Conservation (phyloP, 2,113 vertebrate species). For the Planiliza haematocheilus region DNA sequence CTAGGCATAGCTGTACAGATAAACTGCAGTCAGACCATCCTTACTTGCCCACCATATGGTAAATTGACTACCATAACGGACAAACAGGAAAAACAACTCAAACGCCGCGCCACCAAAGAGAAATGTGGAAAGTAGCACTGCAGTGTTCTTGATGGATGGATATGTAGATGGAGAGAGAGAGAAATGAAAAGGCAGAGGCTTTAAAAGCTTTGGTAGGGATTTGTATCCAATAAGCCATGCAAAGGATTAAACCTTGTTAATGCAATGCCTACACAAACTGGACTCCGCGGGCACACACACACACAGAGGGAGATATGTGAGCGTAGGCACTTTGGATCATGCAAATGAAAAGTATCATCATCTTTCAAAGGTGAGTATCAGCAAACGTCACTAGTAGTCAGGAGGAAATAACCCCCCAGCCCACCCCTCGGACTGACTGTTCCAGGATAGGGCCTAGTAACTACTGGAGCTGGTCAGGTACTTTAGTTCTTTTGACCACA, state of each 20-base stretch:
- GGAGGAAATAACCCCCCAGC: too few species aligned
- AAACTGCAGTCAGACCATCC: too few species aligned
- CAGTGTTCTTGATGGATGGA: conserved; percentile 8
- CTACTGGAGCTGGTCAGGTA: conserved; percentile 14
- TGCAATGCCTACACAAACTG: conserved; percentile 75
- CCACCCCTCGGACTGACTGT: conserved; percentile 19
- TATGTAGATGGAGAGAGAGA: conserved; percentile 20
- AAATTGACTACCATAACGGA: neutral
- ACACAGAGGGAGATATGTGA: conserved; percentile 5
- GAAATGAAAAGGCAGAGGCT: conserved; percentile 77
- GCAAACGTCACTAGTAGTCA: neutral
- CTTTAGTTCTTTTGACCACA: conserved; percentile 26
- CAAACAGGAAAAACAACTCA: neutral
- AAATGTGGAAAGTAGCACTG: neutral
- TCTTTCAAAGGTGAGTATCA: neutral
- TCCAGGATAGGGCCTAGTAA: conserved; percentile 1
- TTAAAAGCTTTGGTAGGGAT: conserved; percentile 82
- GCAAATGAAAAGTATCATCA: neutral
- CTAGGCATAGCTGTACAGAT: too few species aligned
- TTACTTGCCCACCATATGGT: neutral
- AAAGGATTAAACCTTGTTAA: conserved; percentile 82
- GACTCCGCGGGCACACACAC: conserved; percentile 34
- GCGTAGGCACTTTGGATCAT: neutral
- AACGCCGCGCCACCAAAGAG: neutral
- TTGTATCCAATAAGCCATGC: conserved; percentile 81